A percentile compares a stretch with the other conserved stretches of the same genome.
Conservation (phyloP, 1,140 invertebrate genomes). For the Schlechtendalia chinensis region DNA sequence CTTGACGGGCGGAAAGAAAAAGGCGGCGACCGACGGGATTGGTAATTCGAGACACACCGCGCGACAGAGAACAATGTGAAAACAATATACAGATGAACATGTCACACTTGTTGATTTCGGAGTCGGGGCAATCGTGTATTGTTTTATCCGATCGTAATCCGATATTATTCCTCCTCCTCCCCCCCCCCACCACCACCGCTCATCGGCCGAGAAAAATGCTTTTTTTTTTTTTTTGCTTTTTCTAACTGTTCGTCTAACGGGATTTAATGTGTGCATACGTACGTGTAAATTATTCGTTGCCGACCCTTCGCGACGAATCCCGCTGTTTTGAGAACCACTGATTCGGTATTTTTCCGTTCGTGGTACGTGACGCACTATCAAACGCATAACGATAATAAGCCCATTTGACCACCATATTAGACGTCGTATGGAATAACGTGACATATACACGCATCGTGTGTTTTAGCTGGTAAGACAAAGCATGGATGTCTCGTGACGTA, state of each 20-base stretch:
- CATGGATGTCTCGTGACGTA: slow-evolving; percentile 14
- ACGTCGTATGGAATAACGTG: neutral
- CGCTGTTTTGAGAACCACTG: slow-evolving; percentile 25
- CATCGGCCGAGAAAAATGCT: neutral
- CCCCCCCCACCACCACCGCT: no score
- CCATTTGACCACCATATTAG: neutral
- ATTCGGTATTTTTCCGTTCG: neutral
- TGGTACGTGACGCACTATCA: neutral
- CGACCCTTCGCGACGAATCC: neutral
- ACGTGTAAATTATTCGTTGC: neutral
- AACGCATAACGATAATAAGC: slow-evolving; percentile 13
- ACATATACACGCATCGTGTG: neutral
- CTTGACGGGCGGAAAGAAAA: slow-evolving; percentile 17
- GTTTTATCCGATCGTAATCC: slow-evolving; percentile 37
- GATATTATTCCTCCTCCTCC: slow-evolving; percentile 17
- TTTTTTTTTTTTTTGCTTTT: neutral
- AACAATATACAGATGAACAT: slow-evolving; percentile 39
- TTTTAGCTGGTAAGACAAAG: slow-evolving; percentile 9
- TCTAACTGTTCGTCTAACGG: neutral
- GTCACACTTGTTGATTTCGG: slow-evolving; percentile 28
- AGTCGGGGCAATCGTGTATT: slow-evolving; percentile 32
- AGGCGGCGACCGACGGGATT: slow-evolving; percentile 7
- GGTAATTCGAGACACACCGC: slow-evolving; percentile 44
- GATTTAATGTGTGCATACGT: neutral
- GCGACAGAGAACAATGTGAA: slow-evolving; percentile 46